Evolutionary conservation across 2,888 invertebrate species (phyloP), one percentile per base, ranked within the genome.

Genomic region (Erynnis tages): DNA sequence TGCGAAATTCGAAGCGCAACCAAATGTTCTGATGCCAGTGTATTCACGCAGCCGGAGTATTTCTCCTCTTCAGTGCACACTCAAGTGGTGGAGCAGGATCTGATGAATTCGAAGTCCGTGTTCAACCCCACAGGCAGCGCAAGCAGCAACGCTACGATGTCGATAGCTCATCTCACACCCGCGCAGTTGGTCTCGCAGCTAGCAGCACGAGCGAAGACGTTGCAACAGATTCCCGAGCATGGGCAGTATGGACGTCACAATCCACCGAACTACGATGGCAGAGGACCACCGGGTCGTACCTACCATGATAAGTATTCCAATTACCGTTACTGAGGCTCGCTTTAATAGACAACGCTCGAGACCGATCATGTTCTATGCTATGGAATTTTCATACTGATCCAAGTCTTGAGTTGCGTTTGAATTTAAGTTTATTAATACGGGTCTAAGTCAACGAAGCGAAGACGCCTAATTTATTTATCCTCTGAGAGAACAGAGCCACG

Each of bases 161-260:
- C 89, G 3, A 85, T 89, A 43, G 79, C 87, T 10, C 89, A 89
- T 53, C 68, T 89, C 60, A 89, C 89, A 8, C 87, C 89, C 1
- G 89, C 89, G 21, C 89, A 89, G 62, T 64, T 89, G 49, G 87
- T 89, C 47, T 87, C 86, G 0, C 89, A 87, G 65, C 61, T 88
- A 35, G 87, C 86, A 16, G 88, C 88, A 6, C 78, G 87, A 17
- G 89, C 89, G 56, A 89, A 88, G 68, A 82, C 86, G 0, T 54
- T 88, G 60, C 81, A 86, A 62, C 79, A 86, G 8, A 21, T 25
- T 38, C 37, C 68, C 0, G 79, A 82, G 1, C 60, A 67, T 0
- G 40, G 56, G 27, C 69, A 63, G 4, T 29, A 62, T 48, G 58
- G 56, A 3, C 34, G 38, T 57, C 69, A 72, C 55, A 67, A 73